These are phyloP conservation scores for Malaclemys terrapin DNA, from an alignment of 2,113 vertebrate species.

Conservation along the genomic window DNA sequence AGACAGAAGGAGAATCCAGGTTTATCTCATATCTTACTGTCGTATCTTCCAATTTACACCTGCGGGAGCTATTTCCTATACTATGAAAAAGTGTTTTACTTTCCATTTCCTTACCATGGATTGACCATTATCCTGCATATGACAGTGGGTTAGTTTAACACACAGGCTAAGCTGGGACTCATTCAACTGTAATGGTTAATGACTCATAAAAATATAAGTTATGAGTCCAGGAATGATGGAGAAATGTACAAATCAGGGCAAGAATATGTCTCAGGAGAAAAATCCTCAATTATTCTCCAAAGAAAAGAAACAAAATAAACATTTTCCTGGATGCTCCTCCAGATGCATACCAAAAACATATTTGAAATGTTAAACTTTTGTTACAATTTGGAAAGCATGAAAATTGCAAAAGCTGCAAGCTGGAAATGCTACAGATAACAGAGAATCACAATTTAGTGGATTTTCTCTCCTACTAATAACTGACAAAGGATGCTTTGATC, in stretches of 20 bases:
- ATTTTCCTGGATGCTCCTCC: background rate
- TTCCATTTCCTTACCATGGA: constrained; percentile 30
- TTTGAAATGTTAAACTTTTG: constrained; percentile 73
- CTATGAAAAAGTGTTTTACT: constrained; percentile 15
- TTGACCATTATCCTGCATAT: background rate
- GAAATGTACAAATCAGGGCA: background rate
- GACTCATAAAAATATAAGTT: background rate
- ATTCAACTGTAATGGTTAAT: constrained; percentile 5
- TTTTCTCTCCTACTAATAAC: constrained; percentile 78
- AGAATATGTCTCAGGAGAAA: background rate
- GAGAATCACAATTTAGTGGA: constrained; percentile 71
- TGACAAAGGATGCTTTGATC: constrained; percentile 80
- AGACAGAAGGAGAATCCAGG: background rate
- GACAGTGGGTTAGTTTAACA: background rate
- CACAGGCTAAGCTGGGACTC: background rate
- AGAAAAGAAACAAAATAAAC: constrained; percentile 40
- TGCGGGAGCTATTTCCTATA: background rate
- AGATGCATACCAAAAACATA: constrained; percentile 40
- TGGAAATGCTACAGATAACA: constrained; percentile 74
- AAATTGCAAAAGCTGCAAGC: constrained; percentile 75
- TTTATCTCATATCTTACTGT: background rate
- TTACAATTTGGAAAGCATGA: constrained; percentile 77
- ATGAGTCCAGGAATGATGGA: constrained; percentile 24
- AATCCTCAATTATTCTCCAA: background rate
- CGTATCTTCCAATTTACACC: background rate